Evolutionary conservation across 2,113 vertebrate genomes (phyloP), one percentile per base, ranked within the genome.

Genomic region (Pteruthius melanotis): DNA sequence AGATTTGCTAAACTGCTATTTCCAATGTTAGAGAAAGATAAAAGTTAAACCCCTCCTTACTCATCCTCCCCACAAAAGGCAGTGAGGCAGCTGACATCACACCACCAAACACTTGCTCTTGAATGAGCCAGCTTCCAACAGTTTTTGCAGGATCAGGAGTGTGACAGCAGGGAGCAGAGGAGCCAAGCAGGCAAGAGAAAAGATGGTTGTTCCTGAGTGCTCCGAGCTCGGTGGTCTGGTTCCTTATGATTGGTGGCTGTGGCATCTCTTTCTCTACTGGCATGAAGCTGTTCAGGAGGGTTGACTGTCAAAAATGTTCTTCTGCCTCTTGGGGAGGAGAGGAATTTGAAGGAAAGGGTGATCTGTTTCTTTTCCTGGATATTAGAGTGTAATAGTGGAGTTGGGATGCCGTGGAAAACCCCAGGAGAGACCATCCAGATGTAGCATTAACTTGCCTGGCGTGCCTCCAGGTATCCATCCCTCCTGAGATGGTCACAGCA

Each of bases 161-260:
- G 13, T 2, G 4, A 35, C 37, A 76, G 31, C 52, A 40, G 27
- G 63, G 68, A 87, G 37, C 16, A 24, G 26, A 76, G 59, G 35
- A 83, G 44, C 50, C 37, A 33, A 30, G 33, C 3, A 3, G 56
- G 71, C 47, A 24, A 3, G 35, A 80, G 64, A 64, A 71, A 37
- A 77, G 49, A 59, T 16, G 13, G 2, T 52, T 53, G 15, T 59
- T 87, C 28, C 50, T 13, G 11, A 72, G 68, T 28, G 33, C 57
- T 83, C 44, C 0, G 0, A 80, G 53, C 33, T 71, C 37, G 35
- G 13, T 0, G 0, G n/a, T 65, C 52, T 61, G 49, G 7, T 37
- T 93, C 30, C 35, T 64, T 28, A 2, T 42, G 63, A 20, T 59
- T 13, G 23, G 20, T 81, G 54, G 39, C 33, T 87, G 64, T 68